These are phyloP conservation scores for Polyodon spathula DNA, from an alignment of 2,113 vertebrate genomes.

Conservation along the genomic window DNA sequence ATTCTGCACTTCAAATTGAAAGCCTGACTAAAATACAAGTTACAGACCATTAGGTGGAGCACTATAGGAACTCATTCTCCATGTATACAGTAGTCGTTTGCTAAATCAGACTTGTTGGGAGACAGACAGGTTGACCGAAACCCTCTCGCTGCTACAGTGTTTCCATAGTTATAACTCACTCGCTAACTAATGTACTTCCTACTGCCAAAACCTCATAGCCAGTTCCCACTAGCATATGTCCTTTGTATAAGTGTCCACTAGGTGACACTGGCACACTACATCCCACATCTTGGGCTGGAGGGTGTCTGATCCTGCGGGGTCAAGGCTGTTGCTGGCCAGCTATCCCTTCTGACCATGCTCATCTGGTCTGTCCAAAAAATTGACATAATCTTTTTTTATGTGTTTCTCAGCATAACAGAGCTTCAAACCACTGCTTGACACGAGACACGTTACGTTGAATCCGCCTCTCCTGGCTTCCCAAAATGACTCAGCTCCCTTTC, in stretches of 20 bases:
- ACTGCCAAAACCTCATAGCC: background rate
- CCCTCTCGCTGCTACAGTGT: too few relatives aligned
- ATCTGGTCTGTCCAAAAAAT: background rate
- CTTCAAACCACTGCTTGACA: background rate
- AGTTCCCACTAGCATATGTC: background rate
- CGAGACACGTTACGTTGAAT: background rate
- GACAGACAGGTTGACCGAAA: too few relatives aligned
- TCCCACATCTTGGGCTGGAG: background rate
- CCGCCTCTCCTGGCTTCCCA: background rate
- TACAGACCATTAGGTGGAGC: too few relatives aligned
- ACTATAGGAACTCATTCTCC: too few relatives aligned
- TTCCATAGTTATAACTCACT: too few relatives aligned
- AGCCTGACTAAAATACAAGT: too few relatives aligned
- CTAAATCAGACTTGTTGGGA: too few relatives aligned
- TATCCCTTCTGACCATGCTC: background rate
- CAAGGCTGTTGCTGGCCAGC: background rate
- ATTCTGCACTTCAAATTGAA: too few relatives aligned
- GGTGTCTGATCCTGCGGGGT: too few relatives aligned
- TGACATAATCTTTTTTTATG: background rate
- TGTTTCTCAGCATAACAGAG: background rate
- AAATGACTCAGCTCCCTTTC: background rate
- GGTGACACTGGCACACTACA: background rate
- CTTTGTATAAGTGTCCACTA: background rate
- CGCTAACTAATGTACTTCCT: background rate
- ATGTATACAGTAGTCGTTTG: too few relatives aligned